Base-by-base conservation (phyloP, 2,888 invertebrate genomes). In the Colletes collaris region DNA sequence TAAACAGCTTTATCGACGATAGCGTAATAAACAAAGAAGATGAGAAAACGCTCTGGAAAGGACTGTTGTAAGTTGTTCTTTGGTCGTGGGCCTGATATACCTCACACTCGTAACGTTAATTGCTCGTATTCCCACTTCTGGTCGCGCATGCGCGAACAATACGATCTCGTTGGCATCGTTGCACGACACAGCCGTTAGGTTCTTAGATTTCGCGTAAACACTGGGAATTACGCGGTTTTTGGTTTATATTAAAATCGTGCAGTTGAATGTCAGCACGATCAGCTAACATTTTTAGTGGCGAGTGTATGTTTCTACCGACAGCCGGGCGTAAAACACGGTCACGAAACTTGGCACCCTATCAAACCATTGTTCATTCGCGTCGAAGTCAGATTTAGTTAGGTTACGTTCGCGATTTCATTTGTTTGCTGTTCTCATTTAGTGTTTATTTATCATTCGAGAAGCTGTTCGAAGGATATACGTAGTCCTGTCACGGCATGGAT, bases 291-390 rank as follows among this genome's bases (percentile, higher is more conserved):
- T 79, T 78, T 63, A 69, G 69, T 80, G 52, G 56, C 50, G 13
- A 16, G 35, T 40, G 11, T 37, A 60, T 11, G 59, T 50, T 64
- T 63, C 53, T n/a, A 62, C 44, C 16, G 40, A 10, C 35, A 37
- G 49, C 16, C 16, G 44, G 58, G 66, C 16, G 13, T 69, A 37
- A 64, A 60, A 13, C 59, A 52, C 27, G 5, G 58, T 50, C 58
- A 46, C 52, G 46, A 27, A 60, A 64, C 50, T 81, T 83, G 79
- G 82, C 81, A 79, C 4, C n/a, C n/a, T 7, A 58, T 65, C 84
- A 84, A 77, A 79, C 76, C 53, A 77, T 83, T 75, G 81, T 78
- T 82, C 66, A 27, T 76, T 55, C 53, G 52, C 44, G 68, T 68
- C 52, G 50, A 62, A 68, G 52, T 62, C 60, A 16, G 49, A 55